These are phyloP conservation scores for Copsychus sechellarum DNA, from an alignment of 2,113 vertebrate species.

Conservation along the genomic window DNA sequence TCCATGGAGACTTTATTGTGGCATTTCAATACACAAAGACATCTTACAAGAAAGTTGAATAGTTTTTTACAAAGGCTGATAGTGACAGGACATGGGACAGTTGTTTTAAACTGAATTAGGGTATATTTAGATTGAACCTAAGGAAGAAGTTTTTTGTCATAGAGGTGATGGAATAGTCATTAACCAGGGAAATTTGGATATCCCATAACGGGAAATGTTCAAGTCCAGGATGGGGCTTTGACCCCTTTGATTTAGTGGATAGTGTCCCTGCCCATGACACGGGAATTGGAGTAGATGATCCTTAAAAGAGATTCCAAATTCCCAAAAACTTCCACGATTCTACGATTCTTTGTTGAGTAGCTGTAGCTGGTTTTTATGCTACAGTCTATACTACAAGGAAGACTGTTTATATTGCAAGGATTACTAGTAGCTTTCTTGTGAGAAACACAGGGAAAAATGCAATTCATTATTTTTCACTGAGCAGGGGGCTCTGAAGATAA, in stretches of 20 bases:
- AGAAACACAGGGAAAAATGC: neutral
- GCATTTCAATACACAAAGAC: neutral
- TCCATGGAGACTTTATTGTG: fast-evolving
- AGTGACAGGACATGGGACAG: neutral
- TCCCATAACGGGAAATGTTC: fast-evolving
- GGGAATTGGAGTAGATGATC: neutral
- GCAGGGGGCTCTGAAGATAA: neutral
- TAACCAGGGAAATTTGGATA: neutral
- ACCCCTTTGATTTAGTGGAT: neutral
- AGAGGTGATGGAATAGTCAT: neutral
- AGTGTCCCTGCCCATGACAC: too few relatives aligned
- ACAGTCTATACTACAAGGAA: neutral
- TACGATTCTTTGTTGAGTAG: neutral
- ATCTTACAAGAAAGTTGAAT: neutral
- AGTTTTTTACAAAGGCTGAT: neutral
- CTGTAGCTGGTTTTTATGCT: neutral
- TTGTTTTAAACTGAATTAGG: neutral
- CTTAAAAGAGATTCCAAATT: neutral
- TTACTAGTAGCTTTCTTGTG: neutral
- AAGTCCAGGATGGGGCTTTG: neutral
- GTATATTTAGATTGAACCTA: neutral
- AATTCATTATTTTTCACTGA: neutral
- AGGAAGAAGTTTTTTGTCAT: neutral
- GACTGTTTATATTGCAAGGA: neutral
- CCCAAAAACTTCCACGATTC: neutral